phyloP scores from a whole-genome alignment of 2,888 invertebrate genomes.

The Brachyptera risi region DNA sequence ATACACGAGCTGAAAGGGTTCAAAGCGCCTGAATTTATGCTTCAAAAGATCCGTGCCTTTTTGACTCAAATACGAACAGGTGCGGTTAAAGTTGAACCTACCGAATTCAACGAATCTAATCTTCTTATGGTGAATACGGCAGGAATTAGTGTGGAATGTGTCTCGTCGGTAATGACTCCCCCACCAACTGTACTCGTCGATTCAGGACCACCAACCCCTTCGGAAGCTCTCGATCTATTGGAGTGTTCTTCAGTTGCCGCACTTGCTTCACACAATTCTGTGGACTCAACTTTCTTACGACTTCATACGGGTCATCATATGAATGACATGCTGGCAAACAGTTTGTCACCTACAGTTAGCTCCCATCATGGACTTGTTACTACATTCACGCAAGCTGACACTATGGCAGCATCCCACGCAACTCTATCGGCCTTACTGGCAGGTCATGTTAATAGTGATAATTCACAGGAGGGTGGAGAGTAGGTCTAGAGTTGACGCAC shows the following conservation, averaged over 20 bases:
- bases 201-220: constrained; percentile 43
- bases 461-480: constrained; percentile 39
- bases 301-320: constrained; percentile 1
- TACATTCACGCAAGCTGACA: constrained; percentile 18
- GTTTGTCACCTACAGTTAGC: neutral
- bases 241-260: constrained; percentile 37
- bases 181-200: constrained; percentile 40
- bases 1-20: constrained; percentile 69
- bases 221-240: constrained; percentile 42
- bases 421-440: constrained; percentile 42
- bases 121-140: constrained; percentile 28
- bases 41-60: constrained; percentile 67
- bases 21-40: constrained; percentile 68
- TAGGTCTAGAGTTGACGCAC: too few relatives aligned
- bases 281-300: neutral
- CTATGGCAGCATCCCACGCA: constrained; percentile 33
- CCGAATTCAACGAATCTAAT: constrained; percentile 21
- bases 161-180: constrained; percentile 37
- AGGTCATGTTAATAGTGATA: constrained; percentile 43
- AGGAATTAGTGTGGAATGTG: constrained; percentile 34
- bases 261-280: constrained; percentile 26
- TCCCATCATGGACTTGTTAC: constrained; percentile 20
- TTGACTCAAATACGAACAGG: constrained; percentile 49
- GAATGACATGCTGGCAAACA: neutral
- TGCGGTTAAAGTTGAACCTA: constrained; percentile 24